Percentiles rank a stretch among this genome's conserved stretches.
Conservation (phyloP, 1,140 invertebrate species). For the Hylaeus anthracinus region DNA sequence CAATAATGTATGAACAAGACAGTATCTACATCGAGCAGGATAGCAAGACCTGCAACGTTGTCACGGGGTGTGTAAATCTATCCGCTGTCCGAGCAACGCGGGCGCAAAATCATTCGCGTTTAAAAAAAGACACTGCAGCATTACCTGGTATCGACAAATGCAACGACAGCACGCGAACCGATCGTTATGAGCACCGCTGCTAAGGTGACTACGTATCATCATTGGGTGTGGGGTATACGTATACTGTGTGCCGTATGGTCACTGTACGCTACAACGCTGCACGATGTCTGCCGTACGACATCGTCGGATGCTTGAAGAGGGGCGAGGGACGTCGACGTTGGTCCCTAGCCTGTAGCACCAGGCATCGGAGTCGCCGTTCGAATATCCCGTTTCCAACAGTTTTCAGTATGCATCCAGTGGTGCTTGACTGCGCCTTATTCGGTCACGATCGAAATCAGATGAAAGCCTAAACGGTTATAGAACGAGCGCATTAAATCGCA, state of each 20-base stretch:
- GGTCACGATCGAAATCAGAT: background rate
- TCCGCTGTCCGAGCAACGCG: too few species aligned
- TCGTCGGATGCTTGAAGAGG: constrained; percentile 11
- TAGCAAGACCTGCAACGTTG: too few species aligned
- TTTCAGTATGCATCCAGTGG: constrained; percentile 25
- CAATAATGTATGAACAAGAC: too few species aligned
- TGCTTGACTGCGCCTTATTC: background rate
- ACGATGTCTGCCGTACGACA: constrained; percentile 9
- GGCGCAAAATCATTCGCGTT: background rate
- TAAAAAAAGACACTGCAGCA: constrained; percentile 2
- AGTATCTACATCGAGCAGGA: too few species aligned
- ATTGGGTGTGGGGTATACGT: constrained; percentile 16
- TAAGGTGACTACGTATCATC: constrained; percentile 43
- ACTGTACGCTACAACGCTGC: background rate
- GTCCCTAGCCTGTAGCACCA: background rate
- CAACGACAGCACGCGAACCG: constrained; percentile 2
- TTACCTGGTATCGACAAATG: constrained; percentile 17
- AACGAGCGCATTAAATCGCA: background rate
- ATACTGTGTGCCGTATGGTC: constrained; percentile 34
- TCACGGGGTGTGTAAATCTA: too few species aligned
- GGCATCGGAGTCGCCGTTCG: background rate
- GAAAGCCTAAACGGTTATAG: background rate
- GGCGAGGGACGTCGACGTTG: constrained; percentile 10
- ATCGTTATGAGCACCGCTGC: constrained; percentile 42
- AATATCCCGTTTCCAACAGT: constrained; percentile 36